A percentile compares a stretch with the other conserved stretches of the same genome.
Evolutionary conservation across 2,888 invertebrate species (phyloP).

Genomic region (Pyrocoelia pectoralis): DNA sequence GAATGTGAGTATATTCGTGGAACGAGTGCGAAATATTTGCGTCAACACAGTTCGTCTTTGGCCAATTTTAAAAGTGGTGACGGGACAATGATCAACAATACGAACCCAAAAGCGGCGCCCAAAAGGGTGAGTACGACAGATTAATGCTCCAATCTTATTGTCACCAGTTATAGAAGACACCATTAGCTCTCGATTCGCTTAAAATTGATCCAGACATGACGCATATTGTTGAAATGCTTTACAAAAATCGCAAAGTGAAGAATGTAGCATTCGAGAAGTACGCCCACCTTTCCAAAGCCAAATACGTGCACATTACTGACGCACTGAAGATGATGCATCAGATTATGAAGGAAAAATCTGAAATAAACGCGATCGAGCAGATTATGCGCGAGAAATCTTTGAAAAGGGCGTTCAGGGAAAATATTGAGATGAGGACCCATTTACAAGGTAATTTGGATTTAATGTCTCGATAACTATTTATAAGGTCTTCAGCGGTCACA

Average conservation of each 20-base stretch:
- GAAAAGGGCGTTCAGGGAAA: constrained; percentile 60
- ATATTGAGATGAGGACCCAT: constrained; percentile 56
- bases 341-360: constrained; percentile 59
- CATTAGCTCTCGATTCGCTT: not conserved
- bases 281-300: not conserved
- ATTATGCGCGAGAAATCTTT: constrained; percentile 58
- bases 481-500: not conserved
- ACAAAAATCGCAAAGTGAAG: not conserved
- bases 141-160: too few species aligned
- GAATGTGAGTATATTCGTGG: too few species aligned
- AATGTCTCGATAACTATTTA: not conserved
- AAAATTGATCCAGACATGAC: not conserved
- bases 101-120: too few species aligned
- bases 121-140: too few species aligned
- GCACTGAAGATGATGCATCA: constrained; percentile 58
- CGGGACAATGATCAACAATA: too few species aligned
- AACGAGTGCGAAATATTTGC: too few species aligned
- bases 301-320: not conserved
- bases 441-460: constrained; percentile 59
- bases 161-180: too few species aligned
- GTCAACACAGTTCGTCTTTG: too few species aligned
- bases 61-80: too few species aligned
- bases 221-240: not conserved
- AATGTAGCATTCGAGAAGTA: not conserved
- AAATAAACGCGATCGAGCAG: constrained; percentile 62